phyloP scores from a whole-genome alignment of 2,113 vertebrate genomes.

The Malurus elegans region DNA sequence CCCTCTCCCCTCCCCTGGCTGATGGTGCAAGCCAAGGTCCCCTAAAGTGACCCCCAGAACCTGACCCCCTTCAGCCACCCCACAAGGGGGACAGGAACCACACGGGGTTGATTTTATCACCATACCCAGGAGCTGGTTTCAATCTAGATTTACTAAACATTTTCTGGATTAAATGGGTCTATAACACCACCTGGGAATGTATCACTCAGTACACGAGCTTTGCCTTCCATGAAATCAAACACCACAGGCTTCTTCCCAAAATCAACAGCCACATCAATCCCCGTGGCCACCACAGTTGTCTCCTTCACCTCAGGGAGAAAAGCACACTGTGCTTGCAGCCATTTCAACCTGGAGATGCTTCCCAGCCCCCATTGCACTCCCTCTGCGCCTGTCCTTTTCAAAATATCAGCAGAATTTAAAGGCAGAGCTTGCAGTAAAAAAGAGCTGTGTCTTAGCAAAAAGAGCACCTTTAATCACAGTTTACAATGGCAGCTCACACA shows the following conservation, averaged over 20 bases:
- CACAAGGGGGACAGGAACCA: background rate
- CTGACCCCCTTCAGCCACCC: background rate
- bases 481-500: constrained; percentile 7
- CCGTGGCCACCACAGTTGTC: background rate
- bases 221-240: background rate
- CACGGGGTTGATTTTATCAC: background rate
- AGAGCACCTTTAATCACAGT: constrained; percentile 49
- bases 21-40: background rate
- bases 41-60: background rate
- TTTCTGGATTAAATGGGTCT: background rate
- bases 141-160: background rate
- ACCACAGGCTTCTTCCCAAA: background rate
- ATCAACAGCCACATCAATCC: background rate
- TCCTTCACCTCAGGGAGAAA: background rate
- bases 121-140: background rate
- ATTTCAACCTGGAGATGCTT: background rate
- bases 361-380: background rate
- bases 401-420: constrained; percentile 55
- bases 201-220: background rate
- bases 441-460: constrained; percentile 38
- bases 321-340: background rate
- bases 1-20: background rate
- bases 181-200: background rate
- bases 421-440: constrained; percentile 57
- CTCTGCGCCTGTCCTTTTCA: background rate